Base-by-base conservation (phyloP, 2,113 vertebrate genomes). In the Ictalurus punctatus region DNA sequence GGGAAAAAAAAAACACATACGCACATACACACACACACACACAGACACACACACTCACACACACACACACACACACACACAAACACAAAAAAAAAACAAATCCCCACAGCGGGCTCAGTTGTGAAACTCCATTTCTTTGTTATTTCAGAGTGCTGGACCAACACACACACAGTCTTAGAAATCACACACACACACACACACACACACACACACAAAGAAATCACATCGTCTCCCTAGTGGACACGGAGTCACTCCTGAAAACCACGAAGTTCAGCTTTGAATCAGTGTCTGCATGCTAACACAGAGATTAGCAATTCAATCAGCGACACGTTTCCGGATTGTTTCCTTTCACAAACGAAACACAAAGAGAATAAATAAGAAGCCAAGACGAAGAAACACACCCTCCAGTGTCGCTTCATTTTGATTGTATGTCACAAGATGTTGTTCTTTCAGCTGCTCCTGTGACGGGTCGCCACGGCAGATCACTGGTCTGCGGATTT, bases 291-390 rank as follows among this genome's bases (percentile, higher is more conserved):
- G 58, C 87, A 74, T 78, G 81, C 14, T 16, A 76, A 74, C 67
- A 61, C 82, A 58, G 30, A 67, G 44, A 89, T 89, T 34, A 71
- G 65, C 83, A 81, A 59, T 89, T 85, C 67, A 89, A 85, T 81
- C 59, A 88, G 23, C 1, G 16, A 59, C 4, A 10, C 19, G 4
- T 21, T 76, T 89, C 71, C 58, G n/a, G 58, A 54, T 78, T 21
- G 69, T 71, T 61, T 71, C 74, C 30, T 58, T 69, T 69, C 37
- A 82, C 52, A 79, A 48, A 21, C 7, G 37, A 83, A 86, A 63
- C 65, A 83, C 52, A 80, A 27, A 54, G 78, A n/a, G 54, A 44
- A 37, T 80, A 9, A n/a, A 71, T 54, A 82, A 44, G 27, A 54
- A 86, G 65, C 48, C 21, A 44, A 71, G 78, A 30, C n/a, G 44